A percentile compares a stretch with the other conserved stretches of the same genome.
Conservation (phyloP, 2,797 vertebrate species). For the Anableps anableps region DNA sequence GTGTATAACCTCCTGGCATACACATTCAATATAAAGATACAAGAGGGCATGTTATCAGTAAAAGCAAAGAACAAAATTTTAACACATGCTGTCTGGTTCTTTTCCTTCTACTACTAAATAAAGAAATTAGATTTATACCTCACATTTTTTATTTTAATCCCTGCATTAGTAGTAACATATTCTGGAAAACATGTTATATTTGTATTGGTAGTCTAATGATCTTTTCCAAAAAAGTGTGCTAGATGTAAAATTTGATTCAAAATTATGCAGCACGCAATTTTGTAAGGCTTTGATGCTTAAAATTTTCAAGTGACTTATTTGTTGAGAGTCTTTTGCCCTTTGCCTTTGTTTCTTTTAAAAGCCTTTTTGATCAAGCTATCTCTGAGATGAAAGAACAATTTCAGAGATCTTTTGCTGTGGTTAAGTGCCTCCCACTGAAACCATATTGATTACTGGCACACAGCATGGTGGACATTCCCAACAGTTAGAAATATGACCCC, state of each 20-base stretch:
- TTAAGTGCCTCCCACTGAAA: constrained; percentile 53
- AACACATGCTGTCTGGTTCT: neutral
- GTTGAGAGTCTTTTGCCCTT: neutral
- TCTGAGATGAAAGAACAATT: constrained; percentile 30
- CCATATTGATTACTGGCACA: constrained; percentile 50
- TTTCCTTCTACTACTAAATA: neutral
- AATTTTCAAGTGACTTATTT: constrained; percentile 25
- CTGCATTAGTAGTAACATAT: neutral
- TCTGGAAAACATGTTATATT: neutral
- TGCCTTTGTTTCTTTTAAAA: constrained; percentile 42
- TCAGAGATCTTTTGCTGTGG: constrained; percentile 41
- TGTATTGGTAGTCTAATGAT: too few species aligned
- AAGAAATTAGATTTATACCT: neutral
- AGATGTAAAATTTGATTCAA: too few species aligned
- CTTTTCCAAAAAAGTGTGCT: neutral
- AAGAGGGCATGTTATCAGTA: neutral
- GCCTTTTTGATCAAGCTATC: constrained; percentile 42
- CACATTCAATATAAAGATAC: neutral
- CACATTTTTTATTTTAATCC: neutral
- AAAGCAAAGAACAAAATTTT: neutral
- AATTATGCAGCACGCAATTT: too few species aligned
- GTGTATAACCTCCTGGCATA: neutral
- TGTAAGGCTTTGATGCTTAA: neutral
- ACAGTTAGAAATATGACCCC: constrained; percentile 22
- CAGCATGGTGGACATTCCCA: constrained; percentile 15